Evolutionary conservation across 2,113 vertebrate species (phyloP).

Genomic region (Tursiops truncatus): DNA sequence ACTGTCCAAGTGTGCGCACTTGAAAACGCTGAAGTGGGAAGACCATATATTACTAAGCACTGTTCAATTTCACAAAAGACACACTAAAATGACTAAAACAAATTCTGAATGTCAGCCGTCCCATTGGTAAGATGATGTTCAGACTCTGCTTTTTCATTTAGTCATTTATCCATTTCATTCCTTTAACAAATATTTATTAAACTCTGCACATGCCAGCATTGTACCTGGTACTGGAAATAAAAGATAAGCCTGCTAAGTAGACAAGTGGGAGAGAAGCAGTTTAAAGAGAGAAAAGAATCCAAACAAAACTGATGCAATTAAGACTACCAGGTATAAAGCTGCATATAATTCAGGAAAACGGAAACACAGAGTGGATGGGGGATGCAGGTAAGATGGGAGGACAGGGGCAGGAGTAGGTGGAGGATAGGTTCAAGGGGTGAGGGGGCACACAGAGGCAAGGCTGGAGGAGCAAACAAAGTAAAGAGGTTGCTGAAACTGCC

Average conservation of each 20-base stretch:
- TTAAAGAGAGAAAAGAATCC: slow-evolving; percentile 21
- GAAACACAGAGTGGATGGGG: neutral
- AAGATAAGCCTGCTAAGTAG: slow-evolving; percentile 55
- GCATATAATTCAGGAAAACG: neutral
- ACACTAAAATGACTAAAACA: neutral
- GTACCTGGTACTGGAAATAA: neutral
- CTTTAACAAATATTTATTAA: slow-evolving; percentile 49
- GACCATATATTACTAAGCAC: neutral
- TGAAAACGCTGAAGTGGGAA: neutral
- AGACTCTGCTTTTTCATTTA: slow-evolving; percentile 1
- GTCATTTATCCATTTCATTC: slow-evolving; percentile 10
- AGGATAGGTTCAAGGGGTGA: no score
- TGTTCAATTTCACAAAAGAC: neutral
- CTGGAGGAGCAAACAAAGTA: neutral
- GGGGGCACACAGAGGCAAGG: neutral
- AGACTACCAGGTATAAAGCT: neutral
- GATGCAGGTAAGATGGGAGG: neutral
- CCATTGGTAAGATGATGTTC: slow-evolving; percentile 16
- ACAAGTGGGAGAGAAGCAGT: slow-evolving; percentile 11
- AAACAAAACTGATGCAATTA: slow-evolving; percentile 10
- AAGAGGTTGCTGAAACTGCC: neutral
- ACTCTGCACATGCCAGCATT: neutral
- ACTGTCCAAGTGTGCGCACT: neutral
- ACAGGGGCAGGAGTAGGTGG: rapidly evolving
- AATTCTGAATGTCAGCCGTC: neutral